Conservation (phyloP, 2,888 invertebrate genomes). For the Malachius bipustulatus region DNA sequence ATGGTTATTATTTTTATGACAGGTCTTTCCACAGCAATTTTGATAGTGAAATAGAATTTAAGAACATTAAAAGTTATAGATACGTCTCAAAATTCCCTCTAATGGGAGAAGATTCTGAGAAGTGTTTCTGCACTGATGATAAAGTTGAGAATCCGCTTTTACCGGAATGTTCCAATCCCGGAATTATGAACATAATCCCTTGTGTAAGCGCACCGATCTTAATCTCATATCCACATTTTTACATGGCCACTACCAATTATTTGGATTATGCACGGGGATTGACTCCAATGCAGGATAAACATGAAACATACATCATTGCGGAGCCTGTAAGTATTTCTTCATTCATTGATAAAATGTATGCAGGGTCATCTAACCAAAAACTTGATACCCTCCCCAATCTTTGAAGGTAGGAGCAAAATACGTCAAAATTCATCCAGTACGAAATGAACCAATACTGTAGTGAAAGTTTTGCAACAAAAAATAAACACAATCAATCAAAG, state of each 20-base stretch:
- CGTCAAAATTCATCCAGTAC: too few relatives aligned
- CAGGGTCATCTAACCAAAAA: too few relatives aligned
- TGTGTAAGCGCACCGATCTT: constrained; percentile 50
- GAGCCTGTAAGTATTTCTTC: constrained; percentile 12
- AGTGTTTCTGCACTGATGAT: constrained; percentile 40
- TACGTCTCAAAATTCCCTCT: constrained; percentile 40
- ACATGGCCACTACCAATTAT: constrained; percentile 44
- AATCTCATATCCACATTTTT: constrained; percentile 54
- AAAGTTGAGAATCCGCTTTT: background rate
- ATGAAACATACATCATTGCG: constrained; percentile 34
- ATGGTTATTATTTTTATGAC: constrained; percentile 19
- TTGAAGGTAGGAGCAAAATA: too few relatives aligned
- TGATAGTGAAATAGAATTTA: constrained; percentile 33
- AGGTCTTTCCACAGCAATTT: constrained; percentile 41
- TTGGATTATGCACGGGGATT: constrained; percentile 43
- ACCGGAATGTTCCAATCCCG: constrained; percentile 40
- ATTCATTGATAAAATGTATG: too few relatives aligned
- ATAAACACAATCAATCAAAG: too few relatives aligned
- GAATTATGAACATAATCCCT: constrained; percentile 41
- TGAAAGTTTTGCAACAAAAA: too few relatives aligned
- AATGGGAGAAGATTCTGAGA: constrained; percentile 37
- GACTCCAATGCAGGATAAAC: constrained; percentile 41
- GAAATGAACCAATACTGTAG: too few relatives aligned
- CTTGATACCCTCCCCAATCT: too few relatives aligned
- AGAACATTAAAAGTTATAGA: constrained; percentile 39